phyloP scores from a whole-genome alignment of 2,888 invertebrate species.

The Limnephilus lunatus region DNA sequence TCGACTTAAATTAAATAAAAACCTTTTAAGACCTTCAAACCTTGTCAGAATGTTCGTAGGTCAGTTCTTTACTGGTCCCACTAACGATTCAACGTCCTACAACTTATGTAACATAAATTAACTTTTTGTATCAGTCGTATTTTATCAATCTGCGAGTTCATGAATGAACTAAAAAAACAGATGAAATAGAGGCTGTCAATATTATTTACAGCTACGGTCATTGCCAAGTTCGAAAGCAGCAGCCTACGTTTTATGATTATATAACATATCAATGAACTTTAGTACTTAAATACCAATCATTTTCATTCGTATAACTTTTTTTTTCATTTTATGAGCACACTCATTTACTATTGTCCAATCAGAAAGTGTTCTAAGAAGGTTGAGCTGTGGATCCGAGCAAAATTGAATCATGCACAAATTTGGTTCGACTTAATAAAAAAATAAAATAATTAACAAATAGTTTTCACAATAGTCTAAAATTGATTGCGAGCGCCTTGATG shows the following conservation, averaged over 20 bases:
- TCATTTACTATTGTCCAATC: neutral
- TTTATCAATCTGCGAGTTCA: neutral
- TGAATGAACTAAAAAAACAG: neutral
- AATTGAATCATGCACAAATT: neutral
- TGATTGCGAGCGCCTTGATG: neutral
- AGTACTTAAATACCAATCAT: neutral
- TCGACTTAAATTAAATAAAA: neutral
- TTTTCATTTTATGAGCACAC: neutral
- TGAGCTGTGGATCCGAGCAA: neutral
- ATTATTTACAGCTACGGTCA: neutral
- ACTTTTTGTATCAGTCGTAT: neutral
- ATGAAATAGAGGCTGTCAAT: neutral
- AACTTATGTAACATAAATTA: neutral
- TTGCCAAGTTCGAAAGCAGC: neutral
- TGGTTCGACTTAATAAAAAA: neutral
- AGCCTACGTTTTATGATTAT: neutral
- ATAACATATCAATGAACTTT: neutral
- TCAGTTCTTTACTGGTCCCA: neutral
- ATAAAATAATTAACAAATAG: neutral
- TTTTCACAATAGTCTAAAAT: conserved; percentile 28
- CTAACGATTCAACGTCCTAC: neutral
- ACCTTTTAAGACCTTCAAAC: neutral
- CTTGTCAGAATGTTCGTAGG: neutral
- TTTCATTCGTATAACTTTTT: neutral
- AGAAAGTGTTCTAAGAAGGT: neutral